phyloP scores from a whole-genome alignment of 2,797 vertebrate species.

The Spizella passerina region DNA sequence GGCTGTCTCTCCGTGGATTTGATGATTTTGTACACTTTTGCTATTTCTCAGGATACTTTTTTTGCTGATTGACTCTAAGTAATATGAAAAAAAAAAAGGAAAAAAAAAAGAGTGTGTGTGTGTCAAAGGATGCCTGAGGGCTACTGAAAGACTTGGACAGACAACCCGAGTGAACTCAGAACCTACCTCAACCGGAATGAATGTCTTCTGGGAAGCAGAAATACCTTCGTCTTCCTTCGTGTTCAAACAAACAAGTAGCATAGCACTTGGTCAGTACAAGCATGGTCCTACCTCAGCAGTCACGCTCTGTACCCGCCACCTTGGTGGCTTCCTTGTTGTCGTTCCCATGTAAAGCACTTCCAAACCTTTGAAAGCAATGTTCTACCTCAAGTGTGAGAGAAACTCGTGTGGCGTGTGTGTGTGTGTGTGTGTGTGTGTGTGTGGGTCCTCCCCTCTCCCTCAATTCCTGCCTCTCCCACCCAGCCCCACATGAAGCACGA shows the following conservation, averaged over 20 bases:
- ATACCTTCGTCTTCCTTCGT: slow-evolving; percentile 80
- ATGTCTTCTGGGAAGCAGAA: slow-evolving; percentile 90
- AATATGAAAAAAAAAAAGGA: background rate
- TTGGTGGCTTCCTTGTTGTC: slow-evolving; percentile 35
- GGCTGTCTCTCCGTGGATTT: slow-evolving; percentile 21
- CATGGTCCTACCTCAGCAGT: slow-evolving; percentile 79
- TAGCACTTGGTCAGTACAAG: slow-evolving; percentile 79
- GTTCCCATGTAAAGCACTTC: slow-evolving; percentile 91
- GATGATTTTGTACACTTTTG: slow-evolving; percentile 56
- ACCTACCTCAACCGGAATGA: slow-evolving; percentile 99
- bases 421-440: background rate
- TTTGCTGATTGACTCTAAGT: slow-evolving; percentile 71
- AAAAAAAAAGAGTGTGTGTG: background rate
- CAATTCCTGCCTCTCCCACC: background rate
- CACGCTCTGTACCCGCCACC: slow-evolving; percentile 45
- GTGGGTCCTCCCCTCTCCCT: background rate
- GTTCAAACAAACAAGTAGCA: slow-evolving; percentile 75
- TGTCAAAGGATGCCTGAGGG: slow-evolving; percentile 76
- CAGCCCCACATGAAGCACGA: background rate
- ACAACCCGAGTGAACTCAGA: slow-evolving; percentile 82
- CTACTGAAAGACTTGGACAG: slow-evolving; percentile 70
- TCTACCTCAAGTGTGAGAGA: slow-evolving; percentile 90
- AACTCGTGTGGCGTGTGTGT: background rate
- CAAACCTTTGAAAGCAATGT: slow-evolving; percentile 93
- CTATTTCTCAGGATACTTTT: slow-evolving; percentile 92